Evolutionary conservation across 2,113 vertebrate species (phyloP), one percentile per base, ranked within the genome.

Genomic region (Paramormyrops kingsleyae): DNA sequence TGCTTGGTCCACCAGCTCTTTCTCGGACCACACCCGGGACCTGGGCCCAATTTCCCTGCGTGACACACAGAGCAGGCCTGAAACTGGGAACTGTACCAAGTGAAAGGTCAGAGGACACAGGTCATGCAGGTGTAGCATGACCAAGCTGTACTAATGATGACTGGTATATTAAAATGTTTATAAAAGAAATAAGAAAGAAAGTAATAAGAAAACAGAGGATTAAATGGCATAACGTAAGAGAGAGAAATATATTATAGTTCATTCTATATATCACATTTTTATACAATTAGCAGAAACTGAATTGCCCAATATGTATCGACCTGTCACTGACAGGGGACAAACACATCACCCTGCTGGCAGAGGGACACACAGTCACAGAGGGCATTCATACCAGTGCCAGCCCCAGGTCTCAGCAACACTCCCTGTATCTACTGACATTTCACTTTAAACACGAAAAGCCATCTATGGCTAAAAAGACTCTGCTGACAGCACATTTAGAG

Each of bases 21-120:
- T 98, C 95, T 99, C 98, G 24, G 98, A 98, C 99, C 99, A 99
- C 42, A 99, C 97, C 90, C 95, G 95, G 85, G 97, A 97, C 91
- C 98, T 95, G 15, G 98, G 99, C 6, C 98, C 98, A 89, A 99
- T 98, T 89, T 97, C 95, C 90, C 98, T 99, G 94, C 89, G 91
- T 53, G 3, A 59, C n/a, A 87, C n/a, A 87, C 31, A 59, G 52
- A 39, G 24, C 62, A 77, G 44, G 24, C 24, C 21, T 66, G 8
- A 88, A 56, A 87, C n/a, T 35, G 66, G 12, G 31, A 1, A 62
- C 56, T n/a, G 27, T 9, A 84, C 2, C 24, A 84, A 19, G 39
- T 46, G 24, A 47, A 21, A 85, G 83, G 83, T n/a, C 21, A 47
- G 44, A 85, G 46, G 24, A 12, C 44, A 85, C 4, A 2, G 6